These are phyloP conservation scores for Lophius piscatorius DNA, from an alignment of 2,113 vertebrate species.

Conservation along the genomic window DNA sequence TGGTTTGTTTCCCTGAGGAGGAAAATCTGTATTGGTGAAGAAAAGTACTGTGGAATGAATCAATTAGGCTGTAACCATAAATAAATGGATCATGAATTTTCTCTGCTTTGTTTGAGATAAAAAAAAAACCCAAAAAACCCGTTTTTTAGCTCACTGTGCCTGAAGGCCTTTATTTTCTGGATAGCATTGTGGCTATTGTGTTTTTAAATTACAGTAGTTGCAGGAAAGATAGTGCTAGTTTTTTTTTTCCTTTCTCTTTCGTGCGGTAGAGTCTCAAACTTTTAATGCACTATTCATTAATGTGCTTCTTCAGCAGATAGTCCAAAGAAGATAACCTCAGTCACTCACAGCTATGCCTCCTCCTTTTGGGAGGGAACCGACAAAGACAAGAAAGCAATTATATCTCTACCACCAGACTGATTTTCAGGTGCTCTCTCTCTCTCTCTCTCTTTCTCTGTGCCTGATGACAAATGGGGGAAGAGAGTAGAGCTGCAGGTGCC, in stretches of 20 bases:
- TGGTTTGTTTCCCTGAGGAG: conserved; percentile 2
- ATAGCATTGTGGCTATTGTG: conserved; percentile 53
- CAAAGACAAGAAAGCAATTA: conserved; percentile 80
- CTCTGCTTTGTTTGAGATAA: conserved; percentile 41
- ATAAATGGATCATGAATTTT: conserved; percentile 28
- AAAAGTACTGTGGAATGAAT: conserved; percentile 52
- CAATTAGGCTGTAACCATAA: conserved; percentile 45
- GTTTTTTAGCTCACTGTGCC: conserved; percentile 34
- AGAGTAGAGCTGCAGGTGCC: conserved; percentile 52
- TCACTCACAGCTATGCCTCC: conserved; percentile 67
- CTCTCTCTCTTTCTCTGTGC: conserved; percentile 33
- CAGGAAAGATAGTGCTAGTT: conserved; percentile 29
- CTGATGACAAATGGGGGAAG: conserved; percentile 66
- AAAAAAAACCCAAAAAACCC: too few species aligned
- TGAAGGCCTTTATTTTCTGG: conserved; percentile 42
- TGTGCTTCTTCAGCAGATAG: conserved; percentile 78
- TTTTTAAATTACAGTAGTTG: conserved; percentile 61
- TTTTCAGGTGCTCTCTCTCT: conserved; percentile 63
- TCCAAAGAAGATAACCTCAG: conserved; percentile 69
- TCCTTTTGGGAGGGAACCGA: conserved; percentile 64
- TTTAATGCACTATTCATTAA: conserved; percentile 78
- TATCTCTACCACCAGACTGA: conserved; percentile 65
- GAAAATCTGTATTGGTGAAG: conserved; percentile 10
- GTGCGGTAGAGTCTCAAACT: conserved; percentile 53
- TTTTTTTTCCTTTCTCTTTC: conserved; percentile 1